Evolutionary conservation across 1,140 invertebrate species (phyloP).

Genomic region (Cydia pomonella): DNA sequence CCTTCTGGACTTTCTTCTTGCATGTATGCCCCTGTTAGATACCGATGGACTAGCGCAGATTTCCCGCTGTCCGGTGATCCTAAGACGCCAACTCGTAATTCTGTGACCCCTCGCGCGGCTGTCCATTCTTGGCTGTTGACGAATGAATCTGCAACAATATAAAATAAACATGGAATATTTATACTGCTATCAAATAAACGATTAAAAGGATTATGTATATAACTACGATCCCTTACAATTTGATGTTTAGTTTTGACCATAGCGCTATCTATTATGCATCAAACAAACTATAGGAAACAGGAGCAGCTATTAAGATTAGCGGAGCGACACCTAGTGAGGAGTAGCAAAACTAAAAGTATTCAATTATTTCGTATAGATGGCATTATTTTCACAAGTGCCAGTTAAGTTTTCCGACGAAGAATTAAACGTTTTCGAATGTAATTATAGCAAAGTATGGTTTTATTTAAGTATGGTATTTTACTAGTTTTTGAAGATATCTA

Average conservation of each 20-base stretch:
- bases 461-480: too few species aligned
- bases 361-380: neutral
- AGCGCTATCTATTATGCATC: neutral
- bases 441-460: neutral
- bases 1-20: constrained; percentile 98
- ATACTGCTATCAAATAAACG: neutral
- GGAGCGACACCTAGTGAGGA: neutral
- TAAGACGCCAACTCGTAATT: constrained; percentile 96
- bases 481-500: too few species aligned
- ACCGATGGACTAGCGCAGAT: constrained; percentile 98
- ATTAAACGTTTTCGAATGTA: neutral
- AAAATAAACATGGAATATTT: constrained; percentile 40
- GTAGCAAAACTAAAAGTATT: neutral
- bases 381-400: neutral
- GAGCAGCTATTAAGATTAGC: neutral
- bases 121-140: constrained; percentile 99
- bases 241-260: neutral
- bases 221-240: neutral
- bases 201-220: neutral
- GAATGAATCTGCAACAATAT: constrained; percentile 95
- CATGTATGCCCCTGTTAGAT: constrained; percentile 98
- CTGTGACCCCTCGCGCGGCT: constrained; percentile 94
- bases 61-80: constrained; percentile 97
- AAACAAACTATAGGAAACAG: neutral
- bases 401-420: neutral